Percentiles rank a stretch among this genome's conserved stretches.
Evolutionary conservation across 2,113 vertebrate species (phyloP).

Genomic region (Micronycteris hirsuta): DNA sequence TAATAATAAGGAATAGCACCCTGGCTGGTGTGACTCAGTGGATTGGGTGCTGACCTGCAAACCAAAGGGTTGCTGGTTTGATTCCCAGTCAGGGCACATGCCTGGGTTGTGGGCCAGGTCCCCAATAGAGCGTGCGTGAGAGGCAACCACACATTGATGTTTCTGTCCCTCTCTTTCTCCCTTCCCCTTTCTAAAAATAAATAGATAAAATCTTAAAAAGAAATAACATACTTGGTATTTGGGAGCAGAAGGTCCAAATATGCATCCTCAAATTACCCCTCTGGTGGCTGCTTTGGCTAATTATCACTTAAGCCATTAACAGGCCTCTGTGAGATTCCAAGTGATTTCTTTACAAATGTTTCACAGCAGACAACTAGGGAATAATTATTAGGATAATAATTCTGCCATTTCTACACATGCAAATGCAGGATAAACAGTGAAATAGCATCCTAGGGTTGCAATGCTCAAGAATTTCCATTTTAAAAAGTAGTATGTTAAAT

Average conservation of each 20-base stretch:
- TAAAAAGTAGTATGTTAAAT: not conserved
- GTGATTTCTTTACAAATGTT: not conserved
- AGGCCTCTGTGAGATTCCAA: not conserved
- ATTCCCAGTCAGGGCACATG: too few relatives aligned
- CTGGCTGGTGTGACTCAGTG: too few relatives aligned
- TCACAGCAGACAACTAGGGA: not conserved
- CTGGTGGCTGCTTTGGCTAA: not conserved
- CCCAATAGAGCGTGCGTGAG: too few relatives aligned
- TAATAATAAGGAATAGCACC: not conserved
- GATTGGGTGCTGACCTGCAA: too few relatives aligned
- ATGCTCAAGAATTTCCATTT: not conserved
- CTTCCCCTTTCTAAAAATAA: too few relatives aligned
- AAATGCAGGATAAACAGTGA: not conserved
- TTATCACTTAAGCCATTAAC: not conserved
- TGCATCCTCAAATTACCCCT: not conserved
- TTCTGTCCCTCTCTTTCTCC: too few relatives aligned
- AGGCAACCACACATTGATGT: too few relatives aligned
- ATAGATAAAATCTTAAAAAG: not conserved
- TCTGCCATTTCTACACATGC: not conserved
- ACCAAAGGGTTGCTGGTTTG: too few relatives aligned
- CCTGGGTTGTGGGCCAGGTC: too few relatives aligned
- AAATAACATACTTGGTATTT: not conserved
- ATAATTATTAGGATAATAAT: not conserved
- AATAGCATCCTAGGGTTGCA: not conserved
- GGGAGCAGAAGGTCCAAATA: not conserved